A percentile compares a stretch with the other conserved stretches of the same genome.
Evolutionary conservation across 2,888 invertebrate genomes (phyloP).

Genomic region (Agriopis marginaria): DNA sequence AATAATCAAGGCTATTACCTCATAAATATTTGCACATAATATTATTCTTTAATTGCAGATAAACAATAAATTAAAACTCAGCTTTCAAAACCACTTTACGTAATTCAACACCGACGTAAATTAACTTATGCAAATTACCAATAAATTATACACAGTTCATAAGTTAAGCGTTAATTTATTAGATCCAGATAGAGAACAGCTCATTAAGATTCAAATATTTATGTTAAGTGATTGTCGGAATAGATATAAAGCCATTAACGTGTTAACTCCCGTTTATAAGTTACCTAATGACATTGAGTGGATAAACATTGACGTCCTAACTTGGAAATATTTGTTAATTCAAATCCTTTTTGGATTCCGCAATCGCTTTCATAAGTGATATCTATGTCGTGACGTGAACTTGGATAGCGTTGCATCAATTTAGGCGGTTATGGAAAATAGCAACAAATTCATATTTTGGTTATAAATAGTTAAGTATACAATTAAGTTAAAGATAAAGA

Average conservation of each 20-base stretch:
- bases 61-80: constrained; percentile 10
- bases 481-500: too few relatives aligned
- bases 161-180: constrained; percentile 19
- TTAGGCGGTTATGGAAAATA: too few relatives aligned
- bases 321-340: too few relatives aligned
- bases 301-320: not conserved
- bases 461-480: too few relatives aligned
- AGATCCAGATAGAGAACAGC: constrained; percentile 10
- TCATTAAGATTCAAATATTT: constrained; percentile 22
- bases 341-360: too few relatives aligned
- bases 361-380: too few relatives aligned
- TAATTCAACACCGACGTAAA: constrained; percentile 8
- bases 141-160: constrained; percentile 18
- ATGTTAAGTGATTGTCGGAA: constrained; percentile 19
- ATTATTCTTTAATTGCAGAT: not conserved
- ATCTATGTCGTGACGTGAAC: too few relatives aligned
- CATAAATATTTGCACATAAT: not conserved
- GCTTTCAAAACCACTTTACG: constrained; percentile 29
- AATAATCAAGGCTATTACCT: not conserved
- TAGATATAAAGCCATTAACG: constrained; percentile 15
- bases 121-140: constrained; percentile 17
- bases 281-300: constrained; percentile 9
- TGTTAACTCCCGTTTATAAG: constrained; percentile 20
- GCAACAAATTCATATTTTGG: too few relatives aligned
- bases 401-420: too few relatives aligned